Evolutionary conservation across 1,140 invertebrate species (phyloP), one percentile per base, ranked within the genome.

Genomic region (Thrips palmi): DNA sequence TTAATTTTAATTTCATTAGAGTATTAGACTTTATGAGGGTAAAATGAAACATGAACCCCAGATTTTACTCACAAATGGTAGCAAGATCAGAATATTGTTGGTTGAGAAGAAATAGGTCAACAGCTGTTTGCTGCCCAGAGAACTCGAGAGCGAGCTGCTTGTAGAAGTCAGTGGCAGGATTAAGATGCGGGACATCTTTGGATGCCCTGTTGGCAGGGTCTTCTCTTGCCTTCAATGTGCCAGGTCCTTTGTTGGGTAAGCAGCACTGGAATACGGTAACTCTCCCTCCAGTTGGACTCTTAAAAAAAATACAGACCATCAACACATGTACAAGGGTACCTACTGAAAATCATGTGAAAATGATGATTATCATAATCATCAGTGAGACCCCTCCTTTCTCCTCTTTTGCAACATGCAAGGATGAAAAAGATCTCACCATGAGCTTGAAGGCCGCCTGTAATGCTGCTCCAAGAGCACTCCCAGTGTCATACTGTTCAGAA

Each of bases 81-180:
- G 92, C 85, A 38, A 98, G 60, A 63, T 99, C 96, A 39, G 80
- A 74, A 57, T 94, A 96, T 53, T 93, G 83, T 31, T 78, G 75
- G 58, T 88, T 93, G 12, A 98, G 59, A 45, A 96, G 59, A 63
- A 98, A 98, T 45, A 98, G 52, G 61, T 99, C 94, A 14, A 97
- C 82, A 20, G 88, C 83, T 33, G 98, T 78, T 59, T 99, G 94
- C 47, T 93, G 87, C 4, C 78, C 85, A 41, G 87, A 94, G 56
- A 89, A 97, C 53, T 98, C 92, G 4, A 99, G 57, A 5, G 93
- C 89, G 24, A 96, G 60, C 40, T 89, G 77, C 62, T 98, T 98
- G 58, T 98, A 99, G 62, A 97, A 99, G 61, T 99, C 96, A 10
- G 85, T 97, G 0, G 82, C 82, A 14, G 93, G 93, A 58, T 86